Evolutionary conservation across 2,888 invertebrate species (phyloP), one percentile per base, ranked within the genome.

Genomic region (Ametastegia equiseti): DNA sequence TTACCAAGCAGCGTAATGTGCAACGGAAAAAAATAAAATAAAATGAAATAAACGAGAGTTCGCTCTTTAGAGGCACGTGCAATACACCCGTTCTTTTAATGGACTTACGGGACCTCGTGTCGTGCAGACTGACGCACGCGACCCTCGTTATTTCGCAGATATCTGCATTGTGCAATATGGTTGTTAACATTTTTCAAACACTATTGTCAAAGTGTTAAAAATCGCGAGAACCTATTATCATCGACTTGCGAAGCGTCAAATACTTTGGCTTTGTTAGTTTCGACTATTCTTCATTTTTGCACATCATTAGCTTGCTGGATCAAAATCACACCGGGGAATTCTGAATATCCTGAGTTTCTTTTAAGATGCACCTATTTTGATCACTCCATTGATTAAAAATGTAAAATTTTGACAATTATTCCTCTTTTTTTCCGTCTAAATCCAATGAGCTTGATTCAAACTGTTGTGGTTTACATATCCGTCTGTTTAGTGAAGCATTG

Each of bases 131-230:
- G 11, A 50, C 33, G 54, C 50, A 54, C 50, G 75, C 75, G 33
- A 75, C 50, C 54, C 73, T 71, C 54, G 33, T 75, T 75, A 33
- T 27, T n/a, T n/a, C n/a, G n/a, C n/a, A n/a, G n/a, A n/a, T 36
- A 75, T 50, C 36, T 54, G 13, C 54, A 75, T 45, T 45, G 15
- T 45, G 7, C 36, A 45, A 27, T 50, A 75, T 36, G 75, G 54
- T 79, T 60, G 47, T 73, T 47, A 39, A 81, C 80, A 81, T 60
- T 83, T 80, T 80, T 82, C 60, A 81, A 82, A 83, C 33, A 71
- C 23, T 27, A 27, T 42, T 71, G n/a, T n/a, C 0, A 71, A 71
- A 19, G 11, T 23, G 9, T 23, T 36, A 36, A 67, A n/a, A 67
- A 67, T 67, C 19, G 36, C 11, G n/a, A 39, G 60, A 27, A 60